Evolutionary conservation across 2,888 invertebrate genomes (phyloP).

Genomic region (Yponomeuta sedellus): DNA sequence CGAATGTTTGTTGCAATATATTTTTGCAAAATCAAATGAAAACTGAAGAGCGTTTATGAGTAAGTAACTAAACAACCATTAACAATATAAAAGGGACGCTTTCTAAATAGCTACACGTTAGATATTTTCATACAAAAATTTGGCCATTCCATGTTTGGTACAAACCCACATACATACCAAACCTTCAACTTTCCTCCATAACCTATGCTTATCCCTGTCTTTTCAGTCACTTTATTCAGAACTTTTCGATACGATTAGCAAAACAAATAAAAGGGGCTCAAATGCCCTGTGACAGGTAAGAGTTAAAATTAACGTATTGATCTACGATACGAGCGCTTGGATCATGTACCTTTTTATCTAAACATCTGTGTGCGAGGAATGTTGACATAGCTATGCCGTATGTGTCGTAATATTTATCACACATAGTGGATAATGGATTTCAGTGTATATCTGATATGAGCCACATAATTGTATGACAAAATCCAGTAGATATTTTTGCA

Average conservation of each 20-base stretch:
- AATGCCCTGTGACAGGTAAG: background rate
- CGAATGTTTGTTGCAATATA: background rate
- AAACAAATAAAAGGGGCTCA: background rate
- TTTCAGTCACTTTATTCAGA: constrained; percentile 52
- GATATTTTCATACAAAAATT: constrained; percentile 37
- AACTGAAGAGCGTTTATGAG: background rate
- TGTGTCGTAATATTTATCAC: no score
- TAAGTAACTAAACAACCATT: background rate
- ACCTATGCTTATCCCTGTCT: constrained; percentile 64
- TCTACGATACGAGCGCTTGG: no score
- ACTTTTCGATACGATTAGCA: background rate
- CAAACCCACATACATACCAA: constrained; percentile 64
- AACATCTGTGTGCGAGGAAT: no score
- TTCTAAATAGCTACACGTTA: background rate
- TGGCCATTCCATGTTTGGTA: constrained; percentile 45
- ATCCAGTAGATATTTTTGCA: no score
- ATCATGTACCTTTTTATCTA: no score
- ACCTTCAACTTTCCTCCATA: constrained; percentile 31
- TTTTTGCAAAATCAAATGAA: background rate
- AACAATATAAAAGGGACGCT: constrained; percentile 16
- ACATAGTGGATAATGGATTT: no score
- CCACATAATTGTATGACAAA: no score
- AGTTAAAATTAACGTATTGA: no score
- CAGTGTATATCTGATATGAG: no score
- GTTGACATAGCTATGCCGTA: no score